phyloP scores from a whole-genome alignment of 2,113 vertebrate genomes.

The Antigone vipio region DNA sequence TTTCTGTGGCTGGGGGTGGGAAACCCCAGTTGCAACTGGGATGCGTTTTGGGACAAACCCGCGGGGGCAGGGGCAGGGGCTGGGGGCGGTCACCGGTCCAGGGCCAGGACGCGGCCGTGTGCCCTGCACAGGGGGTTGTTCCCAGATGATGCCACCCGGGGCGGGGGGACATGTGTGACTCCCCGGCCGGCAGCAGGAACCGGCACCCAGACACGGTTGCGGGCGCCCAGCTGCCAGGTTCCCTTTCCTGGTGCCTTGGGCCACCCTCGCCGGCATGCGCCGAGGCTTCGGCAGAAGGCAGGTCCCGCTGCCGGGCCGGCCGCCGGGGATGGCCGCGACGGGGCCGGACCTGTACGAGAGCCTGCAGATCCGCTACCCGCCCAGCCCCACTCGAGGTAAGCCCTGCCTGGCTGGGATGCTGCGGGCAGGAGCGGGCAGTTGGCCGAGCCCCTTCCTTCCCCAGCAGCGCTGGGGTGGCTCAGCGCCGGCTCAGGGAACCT shows the following conservation, averaged over 20 bases:
- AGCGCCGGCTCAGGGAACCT: background rate
- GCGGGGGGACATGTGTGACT: background rate
- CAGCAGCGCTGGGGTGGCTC: background rate
- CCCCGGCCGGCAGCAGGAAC: background rate
- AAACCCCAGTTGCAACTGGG: background rate
- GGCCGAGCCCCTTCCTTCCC: background rate
- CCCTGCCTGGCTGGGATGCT: background rate
- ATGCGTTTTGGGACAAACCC: background rate
- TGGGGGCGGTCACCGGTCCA: too few relatives aligned
- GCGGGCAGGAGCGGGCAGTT: background rate
- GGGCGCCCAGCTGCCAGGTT: background rate
- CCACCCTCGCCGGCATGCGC: fast-evolving
- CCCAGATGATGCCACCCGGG: background rate
- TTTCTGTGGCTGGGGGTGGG: background rate
- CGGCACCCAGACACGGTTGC: fast-evolving
- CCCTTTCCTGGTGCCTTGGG: background rate
- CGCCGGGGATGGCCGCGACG: background rate
- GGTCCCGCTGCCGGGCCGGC: background rate
- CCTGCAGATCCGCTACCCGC: background rate
- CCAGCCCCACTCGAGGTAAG: background rate
- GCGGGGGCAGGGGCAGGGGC: background rate
- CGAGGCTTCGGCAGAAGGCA: background rate
- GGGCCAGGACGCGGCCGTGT: too few relatives aligned
- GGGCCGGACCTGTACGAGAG: background rate
- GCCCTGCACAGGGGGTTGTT: background rate